Evolutionary conservation across 2,113 vertebrate genomes (phyloP), one percentile per base, ranked within the genome.

Genomic region (Holacanthus passer): DNA sequence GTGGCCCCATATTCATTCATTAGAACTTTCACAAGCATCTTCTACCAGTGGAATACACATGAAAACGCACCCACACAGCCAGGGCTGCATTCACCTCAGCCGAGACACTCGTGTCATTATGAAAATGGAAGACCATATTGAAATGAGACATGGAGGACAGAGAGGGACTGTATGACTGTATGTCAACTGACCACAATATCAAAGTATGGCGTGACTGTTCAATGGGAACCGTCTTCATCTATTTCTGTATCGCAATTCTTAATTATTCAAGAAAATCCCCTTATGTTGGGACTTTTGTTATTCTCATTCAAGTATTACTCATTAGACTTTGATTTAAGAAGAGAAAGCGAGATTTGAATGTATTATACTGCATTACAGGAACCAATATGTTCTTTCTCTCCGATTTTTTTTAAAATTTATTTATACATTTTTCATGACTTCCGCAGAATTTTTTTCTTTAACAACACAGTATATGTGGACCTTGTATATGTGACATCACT

Each of bases 201-300:
- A 31, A 65, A n/a, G 8, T 39, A 24, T n/a, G 27, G 19, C 1
- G 10, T 19, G 45, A 29, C 22, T 29, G 50, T 24, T 67, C 9
- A 37, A 27, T 35, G 10, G 14, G 53, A 66, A 47, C 4, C 6
- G 48, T 43, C 62, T 41, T 24, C 8, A 52, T 47, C 11, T 43
- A 4, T 31, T 14, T 32, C 50, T 29, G 7, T 12, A 62, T 45
- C 29, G 7, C 19, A 16, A 48, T 62, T 59, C 41, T 48, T n/a
- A 24, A 27, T 63, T 48, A 73, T 24, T 50, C n/a, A 31, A 60
- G 2, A 63, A 77, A 73, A 69, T 41, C 39, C 63, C 69, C 74
- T 27, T 4, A 3, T 0, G 37, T 17, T 8, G 32, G 71, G 50
- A 52, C 55, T 76, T 85, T 76, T 37, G 29, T 48, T 37, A 24